Evolutionary conservation across 1,140 invertebrate genomes (phyloP).

Genomic region (Popillia japonica): DNA sequence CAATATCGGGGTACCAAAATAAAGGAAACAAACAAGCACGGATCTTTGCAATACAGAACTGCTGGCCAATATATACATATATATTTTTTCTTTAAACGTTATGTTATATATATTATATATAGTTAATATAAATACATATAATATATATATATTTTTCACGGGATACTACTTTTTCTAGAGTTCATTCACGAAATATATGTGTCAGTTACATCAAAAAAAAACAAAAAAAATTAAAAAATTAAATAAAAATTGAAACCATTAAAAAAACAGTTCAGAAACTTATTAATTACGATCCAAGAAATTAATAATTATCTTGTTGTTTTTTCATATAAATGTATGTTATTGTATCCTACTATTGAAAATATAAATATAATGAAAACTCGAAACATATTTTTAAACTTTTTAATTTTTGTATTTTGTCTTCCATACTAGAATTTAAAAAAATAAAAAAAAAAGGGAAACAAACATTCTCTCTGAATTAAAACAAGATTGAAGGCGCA

Average conservation of each 20-base stretch:
- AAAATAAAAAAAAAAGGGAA: too few species aligned
- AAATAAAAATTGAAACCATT: neutral
- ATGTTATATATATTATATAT: constrained; percentile 50
- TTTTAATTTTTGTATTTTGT: constrained; percentile 37
- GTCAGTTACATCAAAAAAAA: too few species aligned
- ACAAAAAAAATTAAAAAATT: constrained; percentile 44
- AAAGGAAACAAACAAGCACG: constrained; percentile 42
- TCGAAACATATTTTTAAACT: constrained; percentile 38
- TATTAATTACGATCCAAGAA: neutral
- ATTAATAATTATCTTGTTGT: constrained; percentile 53
- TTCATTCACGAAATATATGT: constrained; percentile 53
- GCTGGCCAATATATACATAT: constrained; percentile 51
- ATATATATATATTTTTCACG: constrained; percentile 53
- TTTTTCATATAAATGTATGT: constrained; percentile 56
- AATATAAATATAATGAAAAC: constrained; percentile 54
- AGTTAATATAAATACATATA: constrained; percentile 44
- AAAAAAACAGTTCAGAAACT: neutral
- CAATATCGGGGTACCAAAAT: constrained; percentile 21
- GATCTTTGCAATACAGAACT: constrained; percentile 45
- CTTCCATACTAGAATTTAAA: constrained; percentile 29
- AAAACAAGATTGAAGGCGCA: too few species aligned
- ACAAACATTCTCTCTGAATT: too few species aligned
- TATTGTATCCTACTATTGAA: constrained; percentile 52
- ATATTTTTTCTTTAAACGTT: constrained; percentile 49
- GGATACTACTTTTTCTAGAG: constrained; percentile 50